Evolutionary conservation across 2,113 vertebrate species (phyloP).

Genomic region (Astur gentilis): DNA sequence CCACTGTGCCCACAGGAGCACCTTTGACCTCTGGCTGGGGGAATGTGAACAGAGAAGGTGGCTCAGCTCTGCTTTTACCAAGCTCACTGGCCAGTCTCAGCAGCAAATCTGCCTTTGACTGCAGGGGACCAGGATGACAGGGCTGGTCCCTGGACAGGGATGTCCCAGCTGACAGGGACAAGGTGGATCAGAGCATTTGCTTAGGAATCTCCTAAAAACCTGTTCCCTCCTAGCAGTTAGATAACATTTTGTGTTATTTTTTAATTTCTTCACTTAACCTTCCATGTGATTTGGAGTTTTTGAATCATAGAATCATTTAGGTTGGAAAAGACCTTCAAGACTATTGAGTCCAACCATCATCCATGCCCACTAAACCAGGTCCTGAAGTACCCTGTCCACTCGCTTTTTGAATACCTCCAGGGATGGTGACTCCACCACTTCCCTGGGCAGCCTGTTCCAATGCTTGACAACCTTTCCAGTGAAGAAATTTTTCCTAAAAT

Average conservation of each 20-base stretch:
- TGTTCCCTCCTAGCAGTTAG: background rate
- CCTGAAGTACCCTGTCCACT: too few species aligned
- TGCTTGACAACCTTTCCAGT: too few species aligned
- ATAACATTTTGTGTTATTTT: accelerated
- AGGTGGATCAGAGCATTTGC: background rate
- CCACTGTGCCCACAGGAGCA: background rate
- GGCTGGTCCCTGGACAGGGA: background rate
- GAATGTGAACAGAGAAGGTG: background rate
- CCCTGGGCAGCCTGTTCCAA: too few species aligned
- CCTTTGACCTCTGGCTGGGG: background rate
- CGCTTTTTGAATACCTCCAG: too few species aligned
- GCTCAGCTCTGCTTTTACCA: background rate
- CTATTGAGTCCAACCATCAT: too few species aligned
- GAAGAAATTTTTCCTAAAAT: too few species aligned
- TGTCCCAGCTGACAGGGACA: background rate
- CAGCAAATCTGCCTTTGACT: background rate
- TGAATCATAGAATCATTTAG: too few species aligned
- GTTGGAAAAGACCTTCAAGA: too few species aligned
- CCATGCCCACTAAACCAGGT: too few species aligned
- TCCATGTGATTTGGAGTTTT: background rate
- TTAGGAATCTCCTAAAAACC: background rate
- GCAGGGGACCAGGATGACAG: background rate
- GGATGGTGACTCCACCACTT: too few species aligned
- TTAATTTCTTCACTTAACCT: background rate
- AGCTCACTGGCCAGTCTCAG: background rate